A percentile compares a stretch with the other conserved stretches of the same genome.
phyloP scores from a whole-genome alignment of 2,888 invertebrate genomes.

The Nomada hirtipes region DNA sequence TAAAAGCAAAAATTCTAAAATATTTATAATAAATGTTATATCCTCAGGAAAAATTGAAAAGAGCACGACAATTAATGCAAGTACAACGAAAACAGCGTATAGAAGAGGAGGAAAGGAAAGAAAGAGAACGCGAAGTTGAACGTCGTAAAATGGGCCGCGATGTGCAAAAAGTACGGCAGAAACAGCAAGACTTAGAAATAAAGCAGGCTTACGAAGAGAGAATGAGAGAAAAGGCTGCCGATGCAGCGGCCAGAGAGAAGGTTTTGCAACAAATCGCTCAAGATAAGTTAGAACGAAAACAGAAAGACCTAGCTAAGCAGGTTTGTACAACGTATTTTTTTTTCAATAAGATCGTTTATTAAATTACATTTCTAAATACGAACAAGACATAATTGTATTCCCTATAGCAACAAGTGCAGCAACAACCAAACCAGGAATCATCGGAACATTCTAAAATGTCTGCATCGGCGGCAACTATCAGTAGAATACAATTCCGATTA shows the following conservation, averaged over 20 bases:
- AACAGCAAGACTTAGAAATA: slow-evolving; percentile 91
- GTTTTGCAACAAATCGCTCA: slow-evolving; percentile 94
- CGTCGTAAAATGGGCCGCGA: slow-evolving; percentile 91
- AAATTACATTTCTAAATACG: slow-evolving; percentile 12
- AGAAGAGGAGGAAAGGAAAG: slow-evolving; percentile 89
- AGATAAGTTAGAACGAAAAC: slow-evolving; percentile 90
- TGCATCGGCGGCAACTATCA: slow-evolving; percentile 82
- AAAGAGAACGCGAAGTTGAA: slow-evolving; percentile 88
- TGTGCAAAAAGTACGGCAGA: slow-evolving; percentile 89
- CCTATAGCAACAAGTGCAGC: slow-evolving; percentile 63
- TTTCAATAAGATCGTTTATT: not conserved
- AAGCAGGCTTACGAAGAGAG: slow-evolving; percentile 90
- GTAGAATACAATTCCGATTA: slow-evolving; percentile 94
- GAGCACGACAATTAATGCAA: slow-evolving; percentile 89
- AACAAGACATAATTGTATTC: slow-evolving; percentile 32
- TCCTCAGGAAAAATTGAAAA: slow-evolving; percentile 87
- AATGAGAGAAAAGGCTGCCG: slow-evolving; percentile 91
- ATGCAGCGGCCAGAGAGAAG: slow-evolving; percentile 90
- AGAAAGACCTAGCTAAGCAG: slow-evolving; percentile 79
- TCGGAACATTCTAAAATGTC: slow-evolving; percentile 51
- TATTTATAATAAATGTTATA: not conserved
- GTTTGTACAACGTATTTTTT: slow-evolving; percentile 56
- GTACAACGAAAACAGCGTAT: slow-evolving; percentile 85
- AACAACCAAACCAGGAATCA: slow-evolving; percentile 54
- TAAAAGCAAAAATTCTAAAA: not conserved